These are phyloP conservation scores for Onychomys leucogaster DNA, from an alignment of 2,797 vertebrate genomes.

Conservation along the genomic window DNA sequence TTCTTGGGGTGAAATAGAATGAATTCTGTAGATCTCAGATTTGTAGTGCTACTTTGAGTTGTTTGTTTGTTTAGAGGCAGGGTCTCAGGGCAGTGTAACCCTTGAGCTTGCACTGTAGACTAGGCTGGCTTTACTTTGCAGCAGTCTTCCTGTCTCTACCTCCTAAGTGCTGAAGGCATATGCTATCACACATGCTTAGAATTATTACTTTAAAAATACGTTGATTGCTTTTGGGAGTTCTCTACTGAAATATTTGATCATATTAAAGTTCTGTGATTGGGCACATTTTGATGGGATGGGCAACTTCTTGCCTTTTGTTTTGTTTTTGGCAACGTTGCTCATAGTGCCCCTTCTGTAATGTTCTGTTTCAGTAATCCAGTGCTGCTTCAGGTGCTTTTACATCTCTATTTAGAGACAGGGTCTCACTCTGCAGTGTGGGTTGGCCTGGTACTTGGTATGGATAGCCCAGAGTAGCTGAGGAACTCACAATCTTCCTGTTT, in stretches of 20 bases:
- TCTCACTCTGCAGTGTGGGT: not conserved
- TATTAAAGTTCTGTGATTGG: not conserved
- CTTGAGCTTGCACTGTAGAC: not conserved
- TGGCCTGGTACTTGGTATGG: not conserved
- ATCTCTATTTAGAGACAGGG: not conserved
- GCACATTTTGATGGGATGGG: not conserved
- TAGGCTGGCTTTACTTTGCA: not conserved
- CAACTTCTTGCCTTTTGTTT: not conserved
- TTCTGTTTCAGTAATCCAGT: not conserved
- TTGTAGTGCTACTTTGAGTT: not conserved
- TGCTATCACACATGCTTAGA: not conserved
- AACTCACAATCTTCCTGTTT: not conserved
- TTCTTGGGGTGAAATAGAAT: constrained; percentile 34
- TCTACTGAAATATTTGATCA: not conserved
- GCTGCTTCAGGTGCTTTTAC: not conserved
- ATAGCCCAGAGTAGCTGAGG: not conserved
- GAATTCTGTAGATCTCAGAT: not conserved
- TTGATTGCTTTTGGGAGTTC: not conserved
- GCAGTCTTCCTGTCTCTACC: not conserved
- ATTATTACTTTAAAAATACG: not conserved
- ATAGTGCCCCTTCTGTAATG: not conserved
- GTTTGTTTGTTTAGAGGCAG: not conserved
- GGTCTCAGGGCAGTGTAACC: not conserved
- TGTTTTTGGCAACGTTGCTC: not conserved
- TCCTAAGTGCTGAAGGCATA: not conserved